Conservation (phyloP, 1,140 invertebrate species). For the Papilio polyxenes region DNA sequence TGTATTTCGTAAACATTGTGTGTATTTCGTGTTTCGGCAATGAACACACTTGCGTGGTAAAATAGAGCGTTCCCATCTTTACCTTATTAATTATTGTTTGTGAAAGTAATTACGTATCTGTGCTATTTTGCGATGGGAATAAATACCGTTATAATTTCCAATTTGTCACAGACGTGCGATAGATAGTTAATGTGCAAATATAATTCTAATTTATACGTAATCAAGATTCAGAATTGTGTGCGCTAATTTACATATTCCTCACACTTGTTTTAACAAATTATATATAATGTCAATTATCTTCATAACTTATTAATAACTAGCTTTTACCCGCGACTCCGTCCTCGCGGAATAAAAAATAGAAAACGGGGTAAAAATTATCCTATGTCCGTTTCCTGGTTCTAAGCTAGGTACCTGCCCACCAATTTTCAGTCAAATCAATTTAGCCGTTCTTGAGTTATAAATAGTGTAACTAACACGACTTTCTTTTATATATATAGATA, state of each 20-base stretch:
- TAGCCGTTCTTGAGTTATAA: too few species aligned
- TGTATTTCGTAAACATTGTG: too few species aligned
- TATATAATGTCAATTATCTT: neutral
- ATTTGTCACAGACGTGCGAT: constrained; percentile 28
- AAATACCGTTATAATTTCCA: constrained; percentile 20
- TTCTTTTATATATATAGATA: too few species aligned
- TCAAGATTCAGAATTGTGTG: constrained; percentile 42
- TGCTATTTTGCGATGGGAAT: constrained; percentile 15
- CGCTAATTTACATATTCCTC: constrained; percentile 39
- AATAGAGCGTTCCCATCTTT: neutral
- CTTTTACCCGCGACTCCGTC: too few species aligned
- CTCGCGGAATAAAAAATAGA: too few species aligned
- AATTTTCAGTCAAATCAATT: too few species aligned
- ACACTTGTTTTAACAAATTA: neutral
- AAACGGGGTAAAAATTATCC: too few species aligned
- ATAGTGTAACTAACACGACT: too few species aligned
- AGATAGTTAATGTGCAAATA: constrained; percentile 39
- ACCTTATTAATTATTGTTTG: neutral
- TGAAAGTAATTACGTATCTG: neutral
- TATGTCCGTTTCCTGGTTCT: too few species aligned
- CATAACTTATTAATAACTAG: neutral
- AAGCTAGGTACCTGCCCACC: too few species aligned
- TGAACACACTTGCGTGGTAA: neutral
- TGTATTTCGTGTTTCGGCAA: too few species aligned
- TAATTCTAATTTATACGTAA: constrained; percentile 40